These are phyloP conservation scores for Priocnemis perturbator DNA, from an alignment of 2,888 invertebrate species.

Conservation along the genomic window DNA sequence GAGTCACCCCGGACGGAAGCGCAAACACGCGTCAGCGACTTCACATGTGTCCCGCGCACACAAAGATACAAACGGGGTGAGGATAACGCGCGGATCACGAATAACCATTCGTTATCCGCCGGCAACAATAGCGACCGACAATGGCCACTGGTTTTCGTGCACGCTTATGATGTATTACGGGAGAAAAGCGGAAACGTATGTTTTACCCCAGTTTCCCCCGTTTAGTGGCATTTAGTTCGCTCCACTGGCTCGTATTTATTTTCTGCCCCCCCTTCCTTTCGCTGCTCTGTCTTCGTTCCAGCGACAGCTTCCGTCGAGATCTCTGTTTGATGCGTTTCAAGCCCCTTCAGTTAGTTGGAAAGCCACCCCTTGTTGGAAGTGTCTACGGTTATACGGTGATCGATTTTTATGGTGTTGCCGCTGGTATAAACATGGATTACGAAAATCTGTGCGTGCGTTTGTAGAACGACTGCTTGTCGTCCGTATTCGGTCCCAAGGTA, in stretches of 20 bases:
- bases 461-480: neutral
- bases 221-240: slow-evolving; percentile 70
- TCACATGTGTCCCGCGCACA: no score
- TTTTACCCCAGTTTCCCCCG: slow-evolving; percentile 70
- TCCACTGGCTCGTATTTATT: slow-evolving; percentile 65
- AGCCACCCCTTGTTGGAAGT: neutral
- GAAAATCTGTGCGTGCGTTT: neutral
- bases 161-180: slow-evolving; percentile 68
- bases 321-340: neutral
- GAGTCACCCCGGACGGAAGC: slow-evolving; percentile 33
- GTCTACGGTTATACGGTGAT: slow-evolving; percentile 1
- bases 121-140: slow-evolving; percentile 60
- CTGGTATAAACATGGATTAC: neutral
- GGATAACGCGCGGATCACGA: slow-evolving; percentile 42
- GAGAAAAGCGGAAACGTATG: slow-evolving; percentile 69
- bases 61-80: neutral
- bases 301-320: neutral
- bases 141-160: slow-evolving; percentile 63
- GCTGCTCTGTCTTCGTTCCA: slow-evolving; percentile 4
- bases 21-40: slow-evolving; percentile 3
- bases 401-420: no score
- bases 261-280: slow-evolving; percentile 28
- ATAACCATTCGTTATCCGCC: slow-evolving; percentile 65
- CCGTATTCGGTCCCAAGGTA: no score
- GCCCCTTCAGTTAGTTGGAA: neutral